A percentile compares a stretch with the other conserved stretches of the same genome.
phyloP scores from a whole-genome alignment of 2,113 vertebrate species.

The Hemichromis elongatus region DNA sequence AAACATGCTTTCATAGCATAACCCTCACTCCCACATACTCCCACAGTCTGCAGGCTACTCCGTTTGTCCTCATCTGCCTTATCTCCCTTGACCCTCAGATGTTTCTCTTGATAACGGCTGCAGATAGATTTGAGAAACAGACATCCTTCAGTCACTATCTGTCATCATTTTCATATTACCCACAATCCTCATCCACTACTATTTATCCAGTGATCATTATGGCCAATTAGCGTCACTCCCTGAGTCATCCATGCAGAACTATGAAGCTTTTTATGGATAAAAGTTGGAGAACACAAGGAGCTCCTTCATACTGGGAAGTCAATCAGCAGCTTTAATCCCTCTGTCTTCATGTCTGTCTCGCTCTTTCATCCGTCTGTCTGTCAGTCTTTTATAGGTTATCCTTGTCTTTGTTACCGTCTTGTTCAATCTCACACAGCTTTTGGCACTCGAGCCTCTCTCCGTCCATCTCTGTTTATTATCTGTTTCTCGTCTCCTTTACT shows the following conservation, averaged over 20 bases:
- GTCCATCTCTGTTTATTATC: not conserved
- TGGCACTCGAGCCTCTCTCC: not conserved
- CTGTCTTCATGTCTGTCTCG: not conserved
- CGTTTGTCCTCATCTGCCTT: not conserved
- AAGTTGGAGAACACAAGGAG: constrained; percentile 25
- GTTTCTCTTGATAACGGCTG: not conserved
- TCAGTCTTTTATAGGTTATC: not conserved
- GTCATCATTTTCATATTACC: constrained; percentile 60
- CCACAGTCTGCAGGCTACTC: not conserved
- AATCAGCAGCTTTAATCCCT: constrained; percentile 3
- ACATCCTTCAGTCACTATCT: constrained; percentile 38
- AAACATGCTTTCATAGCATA: not conserved
- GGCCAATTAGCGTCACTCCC: constrained; percentile 48
- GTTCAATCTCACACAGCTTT: not conserved
- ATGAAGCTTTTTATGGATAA: constrained; percentile 3
- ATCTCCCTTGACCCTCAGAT: constrained; percentile 19
- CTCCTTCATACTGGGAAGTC: constrained; percentile 37
- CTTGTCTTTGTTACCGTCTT: not conserved
- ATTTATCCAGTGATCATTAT: constrained; percentile 47
- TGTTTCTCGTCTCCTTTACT: not conserved
- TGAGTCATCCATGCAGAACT: constrained; percentile 7
- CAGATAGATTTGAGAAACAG: constrained; percentile 33
- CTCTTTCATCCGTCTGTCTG: not conserved
- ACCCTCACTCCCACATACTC: not conserved
- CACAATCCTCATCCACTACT: constrained; percentile 15